Evolutionary conservation across 2,888 invertebrate genomes (phyloP), one percentile per base, ranked within the genome.

Genomic region (Sarcophaga variegata): DNA sequence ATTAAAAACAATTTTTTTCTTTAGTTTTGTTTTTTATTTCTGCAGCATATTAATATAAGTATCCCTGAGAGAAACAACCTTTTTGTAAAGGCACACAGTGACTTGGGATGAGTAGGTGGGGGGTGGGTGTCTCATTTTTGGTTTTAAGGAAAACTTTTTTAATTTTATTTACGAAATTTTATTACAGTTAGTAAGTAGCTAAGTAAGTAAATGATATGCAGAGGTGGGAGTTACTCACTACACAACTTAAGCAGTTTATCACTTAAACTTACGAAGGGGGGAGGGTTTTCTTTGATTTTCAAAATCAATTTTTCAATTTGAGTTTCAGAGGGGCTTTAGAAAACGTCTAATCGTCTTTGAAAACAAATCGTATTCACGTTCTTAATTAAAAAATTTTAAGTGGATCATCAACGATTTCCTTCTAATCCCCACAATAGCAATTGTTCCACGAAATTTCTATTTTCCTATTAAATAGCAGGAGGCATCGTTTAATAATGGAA

Each of bases 151-250:
- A 37, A 37, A 37, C 37, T 37, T 37, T 37, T 49, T 69, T 49
- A 49, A 49, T 69, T 49, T 69, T 69, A 69, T 69, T 37, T n/a
- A 27, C 10, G 25, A 59, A 71, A 71, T 71, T 54, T 54, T 70
- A 54, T 27, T 17, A 37, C 37, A 37, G 8, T 59, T 71, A 27
- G 22, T 25, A 54, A 59, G 25, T 54, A 10, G 2, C 0, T 37
- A 10, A 37, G 37, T 37, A 37, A 37, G 37, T 37, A 10, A 37
- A 10, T 37, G 6, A 37, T 25, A 70, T 17, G 17, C 6, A 25
- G 25, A 22, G n/a, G 1, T 8, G 25, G 1, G 3, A 54, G 49
- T 17, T 14, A 17, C 10, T 10, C 2, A 69, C 11, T 4, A 14
- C 1, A 5, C 5, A 0, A n/a, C 37, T 12, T 47, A 54, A 54